A percentile compares a stretch with the other conserved stretches of the same genome.
These are phyloP conservation scores for Anguilla marmorata DNA, from an alignment of 2,797 vertebrate genomes.

Conservation along the genomic window DNA sequence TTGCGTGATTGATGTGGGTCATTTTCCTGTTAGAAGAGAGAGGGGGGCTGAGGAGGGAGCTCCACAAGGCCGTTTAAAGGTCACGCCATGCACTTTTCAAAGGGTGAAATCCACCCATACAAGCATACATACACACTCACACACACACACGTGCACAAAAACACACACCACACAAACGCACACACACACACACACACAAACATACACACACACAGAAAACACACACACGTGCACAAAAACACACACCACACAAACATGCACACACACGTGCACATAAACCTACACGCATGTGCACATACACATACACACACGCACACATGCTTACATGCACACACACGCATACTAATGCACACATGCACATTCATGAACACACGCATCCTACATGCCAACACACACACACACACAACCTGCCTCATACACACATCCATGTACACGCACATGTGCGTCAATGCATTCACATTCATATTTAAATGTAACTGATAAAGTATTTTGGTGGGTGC, in stretches of 20 bases:
- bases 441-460: too few species aligned
- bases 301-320: too few species aligned
- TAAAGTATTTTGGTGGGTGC: too few species aligned
- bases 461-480: too few species aligned
- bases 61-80: slow-evolving; percentile 7
- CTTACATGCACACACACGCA: too few species aligned
- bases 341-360: not conserved
- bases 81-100: not conserved
- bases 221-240: not conserved
- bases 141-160: too few species aligned
- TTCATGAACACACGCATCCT: not conserved
- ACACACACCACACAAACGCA: not conserved
- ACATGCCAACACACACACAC: not conserved
- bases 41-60: not conserved
- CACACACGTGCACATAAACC: not conserved
- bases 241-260: not conserved
- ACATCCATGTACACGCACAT: not conserved
- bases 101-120: not conserved
- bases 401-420: not conserved
- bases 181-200: not conserved
- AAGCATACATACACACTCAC: not conserved
- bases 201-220: not conserved
- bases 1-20: slow-evolving; percentile 84
- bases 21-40: slow-evolving; percentile 76
- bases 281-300: too few species aligned